Evolutionary conservation across 2,888 invertebrate genomes (phyloP), one percentile per base, ranked within the genome.

Genomic region (Monopis laevigella): DNA sequence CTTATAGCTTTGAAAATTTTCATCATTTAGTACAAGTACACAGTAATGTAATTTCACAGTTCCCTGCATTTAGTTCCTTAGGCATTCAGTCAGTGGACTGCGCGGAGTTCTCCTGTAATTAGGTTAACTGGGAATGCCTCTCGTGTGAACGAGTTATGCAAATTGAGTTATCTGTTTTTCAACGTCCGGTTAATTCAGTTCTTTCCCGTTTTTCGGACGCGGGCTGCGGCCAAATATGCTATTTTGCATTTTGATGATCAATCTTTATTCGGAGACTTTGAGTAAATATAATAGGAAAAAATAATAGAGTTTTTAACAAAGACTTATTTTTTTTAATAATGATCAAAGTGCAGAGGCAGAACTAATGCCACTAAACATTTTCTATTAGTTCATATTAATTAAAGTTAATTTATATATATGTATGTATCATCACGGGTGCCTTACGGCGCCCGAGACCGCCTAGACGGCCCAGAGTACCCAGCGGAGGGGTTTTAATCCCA

Each of bases 211-310:
- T 43, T 45, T 52, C 45, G 53, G 56, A 55, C 47, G 26, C 27
- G 47, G 50, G 50, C 53, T 58, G 56, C 53, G 55, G 58, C 48
- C 62, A 69, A 71, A 65, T 65, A 65, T 56, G 57, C 71, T 74
- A 56, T 65, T 77, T 72, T 73, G 71, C 72, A 77, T 75, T 75
- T 75, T 72, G 62, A 74, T 72, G 67, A 73, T 67, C 67, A 64
- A 66, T 69, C 69, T 61, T n/a, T n/a, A 29, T 10, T 17, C 32
- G 32, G 17, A 32, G 16, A 17, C 32, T 32, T 32, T 32, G 32
- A 32, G 32, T 17, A 32, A 32, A 32, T 32, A 30, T n/a, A n/a
- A n/a, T n/a, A 30, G 14, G 32, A 17, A 32, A 32, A 32, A 32
- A 17, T 32, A 10, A n/a, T n/a, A n/a, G n/a, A n/a, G n/a, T n/a